Base-by-base conservation (phyloP, 2,113 vertebrate species). In the Channa argus region DNA sequence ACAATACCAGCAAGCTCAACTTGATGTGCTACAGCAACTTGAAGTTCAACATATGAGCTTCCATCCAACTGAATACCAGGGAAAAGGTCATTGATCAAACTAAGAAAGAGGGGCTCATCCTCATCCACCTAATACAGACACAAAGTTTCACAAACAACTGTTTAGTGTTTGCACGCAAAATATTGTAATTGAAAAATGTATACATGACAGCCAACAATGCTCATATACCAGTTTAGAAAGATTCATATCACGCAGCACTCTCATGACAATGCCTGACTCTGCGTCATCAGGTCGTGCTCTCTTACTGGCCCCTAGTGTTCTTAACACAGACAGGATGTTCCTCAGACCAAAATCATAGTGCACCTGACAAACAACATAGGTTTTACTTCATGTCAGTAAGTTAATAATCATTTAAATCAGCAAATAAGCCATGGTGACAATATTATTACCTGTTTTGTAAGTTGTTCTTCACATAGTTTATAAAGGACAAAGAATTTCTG, bases 321-420 rank as follows among this genome's bases (percentile, higher is more conserved):
- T 94, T 24, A 98, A 85, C 37, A 97, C 96, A 1, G 96, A 98
- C 74, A 98, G 77, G 85, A 98, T 97, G 82, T 98, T 98, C 64
- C 96, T 92, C 36, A 98, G 88, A 10, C 96, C 96, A 80, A 98
- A 97, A 83, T 98, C 96, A 91, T 98, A 98, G 87, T 98, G 96
- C 3, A 97, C 96, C 96, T 98, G 83, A 33, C 8, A 58, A 41
- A 68, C 5, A 63, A 44, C 8, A 70, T 8, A 53, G 1, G 6
- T 37, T 38, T 61, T 36, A 24, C 24, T 24, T 1, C 24, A 24
- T 44, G 11, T 75, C 4, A 75, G 39, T 24, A 8, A 3, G 1
- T 24, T 15, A 47, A 15, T 33, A 41, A 38, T 67, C 2, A 69
- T 52, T 60, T 2, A 76, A 43, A 38, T 12, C 11, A 64, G 1